A percentile compares a stretch with the other conserved stretches of the same genome.
These are phyloP conservation scores for Spheniscus mendiculus DNA, from an alignment of 2,113 vertebrate genomes.

Conservation along the genomic window DNA sequence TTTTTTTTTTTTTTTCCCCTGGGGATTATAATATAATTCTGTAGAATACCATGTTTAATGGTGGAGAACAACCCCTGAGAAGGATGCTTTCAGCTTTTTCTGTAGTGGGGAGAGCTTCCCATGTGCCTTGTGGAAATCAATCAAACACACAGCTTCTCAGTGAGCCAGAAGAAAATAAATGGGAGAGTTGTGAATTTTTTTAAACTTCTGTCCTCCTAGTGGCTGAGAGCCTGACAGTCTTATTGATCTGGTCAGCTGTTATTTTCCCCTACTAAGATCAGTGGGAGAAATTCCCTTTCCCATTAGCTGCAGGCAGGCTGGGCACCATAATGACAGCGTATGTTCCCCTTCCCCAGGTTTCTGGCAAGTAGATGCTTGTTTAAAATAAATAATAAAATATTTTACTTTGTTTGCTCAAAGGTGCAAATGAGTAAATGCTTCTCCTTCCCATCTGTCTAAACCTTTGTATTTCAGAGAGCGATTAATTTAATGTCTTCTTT, in stretches of 20 bases:
- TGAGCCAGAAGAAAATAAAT: not conserved
- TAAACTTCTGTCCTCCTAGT: not conserved
- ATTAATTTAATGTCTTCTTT: not conserved
- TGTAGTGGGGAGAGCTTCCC: fast-evolving
- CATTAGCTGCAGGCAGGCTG: not conserved
- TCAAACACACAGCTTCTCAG: not conserved
- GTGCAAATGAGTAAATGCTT: not conserved
- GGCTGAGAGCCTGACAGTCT: not conserved
- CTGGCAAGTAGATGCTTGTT: not conserved
- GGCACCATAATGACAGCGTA: fast-evolving
- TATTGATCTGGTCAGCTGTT: not conserved
- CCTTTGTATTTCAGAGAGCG: not conserved
- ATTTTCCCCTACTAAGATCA: not conserved
- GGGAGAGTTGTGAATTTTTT: not conserved
- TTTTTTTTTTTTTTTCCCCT: not conserved
- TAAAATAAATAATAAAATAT: not conserved
- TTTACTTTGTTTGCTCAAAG: not conserved
- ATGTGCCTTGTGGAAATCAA: not conserved
- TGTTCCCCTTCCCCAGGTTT: not conserved
- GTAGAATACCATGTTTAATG: not conserved
- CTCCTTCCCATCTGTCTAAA: not conserved
- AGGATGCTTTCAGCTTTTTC: not conserved
- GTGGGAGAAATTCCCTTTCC: not conserved
- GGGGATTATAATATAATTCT: not conserved
- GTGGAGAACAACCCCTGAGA: not conserved